Evolutionary conservation across 2,113 vertebrate species (phyloP), one percentile per base, ranked within the genome.

Genomic region (Ranitomeya imitator): DNA sequence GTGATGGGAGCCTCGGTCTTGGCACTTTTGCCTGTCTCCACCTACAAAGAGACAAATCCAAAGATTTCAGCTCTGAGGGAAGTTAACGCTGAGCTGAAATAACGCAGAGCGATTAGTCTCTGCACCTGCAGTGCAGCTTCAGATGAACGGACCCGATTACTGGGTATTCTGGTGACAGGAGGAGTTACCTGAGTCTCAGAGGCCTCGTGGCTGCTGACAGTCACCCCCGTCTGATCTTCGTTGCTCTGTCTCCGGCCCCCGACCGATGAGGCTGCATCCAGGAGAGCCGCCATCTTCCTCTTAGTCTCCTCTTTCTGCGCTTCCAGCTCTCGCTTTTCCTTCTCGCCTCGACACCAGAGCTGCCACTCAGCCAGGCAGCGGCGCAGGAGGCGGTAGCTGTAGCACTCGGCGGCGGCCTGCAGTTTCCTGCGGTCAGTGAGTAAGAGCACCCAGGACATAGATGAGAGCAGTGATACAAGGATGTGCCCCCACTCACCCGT

Each of bases 271-370:
- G 94, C 91, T 45, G 95, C 95, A 15, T 92, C 89, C 67, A 99
- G 94, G 87, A 99, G 92, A 82, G 95, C 94, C 6, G 93, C 93
- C 96, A 99, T 98, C 93, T 97, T 99, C 89, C 84, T 93, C 31
- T 93, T 94, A 0, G 90, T 99, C 92, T 97, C 94, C 78, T 96
- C 94, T 74, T 96, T 97, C 86, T 91, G 93, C 8, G 90, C 82
- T 21, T 95, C 93, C 85, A 98, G 93, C 61, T 95, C 92, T 87
- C 88, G 92, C 59, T 93, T 93, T 37, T 94, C 93, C 11, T 15
- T 91, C 90, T 96, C 95, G 0, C 67, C 90, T 82, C 16, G 93
- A 90, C 94, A 93, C 96, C 97, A 97, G n/a, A 26, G 59, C 88
- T 92, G 95, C 98, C 98, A 99, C 2, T 95, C 94, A 74, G 89